Evolutionary conservation across 2,888 invertebrate genomes (phyloP).

Genomic region (Cryptosula pallasiana): DNA sequence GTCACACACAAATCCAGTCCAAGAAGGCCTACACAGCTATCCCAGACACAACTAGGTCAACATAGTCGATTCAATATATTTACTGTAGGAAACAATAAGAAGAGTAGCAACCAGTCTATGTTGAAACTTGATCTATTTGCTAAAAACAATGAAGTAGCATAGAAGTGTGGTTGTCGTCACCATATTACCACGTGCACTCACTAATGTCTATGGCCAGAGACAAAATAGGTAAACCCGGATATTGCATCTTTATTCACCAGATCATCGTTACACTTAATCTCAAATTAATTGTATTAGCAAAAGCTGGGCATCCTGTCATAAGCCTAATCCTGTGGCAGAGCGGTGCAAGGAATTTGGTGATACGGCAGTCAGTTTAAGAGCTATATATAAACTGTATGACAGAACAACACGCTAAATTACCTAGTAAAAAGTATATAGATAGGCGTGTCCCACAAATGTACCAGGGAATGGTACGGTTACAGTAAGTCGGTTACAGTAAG

Average conservation of each 20-base stretch:
- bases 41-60: no score
- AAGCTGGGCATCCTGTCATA: neutral
- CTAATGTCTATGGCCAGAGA: no score
- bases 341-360: neutral
- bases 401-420: neutral
- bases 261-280: neutral
- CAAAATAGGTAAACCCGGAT: conserved; percentile 24
- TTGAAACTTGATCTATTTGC: no score
- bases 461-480: neutral
- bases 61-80: no score
- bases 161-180: no score
- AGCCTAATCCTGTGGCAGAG: neutral
- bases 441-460: neutral
- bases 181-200: no score
- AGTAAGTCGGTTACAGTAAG: no score
- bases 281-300: conserved; percentile 2
- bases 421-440: neutral
- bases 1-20: no score
- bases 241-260: neutral
- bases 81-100: no score
- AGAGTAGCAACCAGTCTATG: no score
- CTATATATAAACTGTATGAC: neutral
- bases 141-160: no score
- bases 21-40: no score
- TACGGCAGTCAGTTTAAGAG: neutral